Percentiles rank a stretch among this genome's conserved stretches.
phyloP scores from a whole-genome alignment of 2,888 invertebrate genomes.

The Neelides folsomi region DNA sequence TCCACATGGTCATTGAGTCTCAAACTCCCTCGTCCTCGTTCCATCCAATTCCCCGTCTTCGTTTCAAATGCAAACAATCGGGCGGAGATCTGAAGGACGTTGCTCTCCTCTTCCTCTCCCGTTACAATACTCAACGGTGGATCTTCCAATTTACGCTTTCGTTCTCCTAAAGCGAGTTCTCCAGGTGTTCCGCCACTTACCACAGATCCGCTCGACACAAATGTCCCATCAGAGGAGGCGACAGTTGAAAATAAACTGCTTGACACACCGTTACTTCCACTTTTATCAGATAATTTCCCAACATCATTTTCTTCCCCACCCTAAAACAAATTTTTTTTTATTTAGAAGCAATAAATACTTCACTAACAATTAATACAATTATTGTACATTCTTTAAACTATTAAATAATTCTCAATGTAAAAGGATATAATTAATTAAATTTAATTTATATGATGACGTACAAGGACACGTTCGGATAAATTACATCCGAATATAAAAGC shows the following conservation, averaged over 20 bases:
- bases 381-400: too few species aligned
- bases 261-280: too few species aligned
- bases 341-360: too few species aligned
- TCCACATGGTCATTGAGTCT: constrained; percentile 63
- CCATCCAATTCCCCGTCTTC: constrained; percentile 62
- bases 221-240: too few species aligned
- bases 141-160: constrained; percentile 20
- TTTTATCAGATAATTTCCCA: too few species aligned
- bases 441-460: too few species aligned
- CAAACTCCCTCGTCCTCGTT: constrained; percentile 75
- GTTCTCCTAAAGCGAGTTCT: neutral
- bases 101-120: constrained; percentile 83
- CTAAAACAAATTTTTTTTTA: too few species aligned
- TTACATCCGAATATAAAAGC: constrained; percentile 20
- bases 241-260: too few species aligned
- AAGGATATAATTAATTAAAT: too few species aligned
- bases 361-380: too few species aligned
- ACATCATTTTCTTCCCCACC: too few species aligned
- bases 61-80: constrained; percentile 81
- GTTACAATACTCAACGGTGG: constrained; percentile 42
- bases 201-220: constrained; percentile 1
- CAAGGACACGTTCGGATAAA: constrained; percentile 11
- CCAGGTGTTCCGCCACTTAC: neutral
- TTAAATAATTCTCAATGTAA: too few species aligned
- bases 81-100: constrained; percentile 70